Percentiles rank a stretch among this genome's conserved stretches.
phyloP scores from a whole-genome alignment of 2,888 invertebrate species.

The Cancer borealis region DNA sequence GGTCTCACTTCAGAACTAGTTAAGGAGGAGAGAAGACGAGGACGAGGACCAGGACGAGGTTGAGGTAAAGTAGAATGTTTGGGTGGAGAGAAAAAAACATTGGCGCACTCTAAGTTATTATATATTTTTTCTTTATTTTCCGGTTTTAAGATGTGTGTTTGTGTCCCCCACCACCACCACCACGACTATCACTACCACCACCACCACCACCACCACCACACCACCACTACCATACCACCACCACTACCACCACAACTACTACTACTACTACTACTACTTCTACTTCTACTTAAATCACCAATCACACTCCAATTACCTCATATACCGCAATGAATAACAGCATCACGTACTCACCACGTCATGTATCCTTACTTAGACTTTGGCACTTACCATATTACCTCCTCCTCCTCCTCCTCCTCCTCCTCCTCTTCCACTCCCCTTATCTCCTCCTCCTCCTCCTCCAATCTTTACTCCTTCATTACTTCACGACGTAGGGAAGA shows the following conservation, averaged over 20 bases:
- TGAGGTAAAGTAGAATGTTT: neutral
- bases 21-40: neutral
- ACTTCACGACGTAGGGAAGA: neutral
- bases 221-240: neutral
- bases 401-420: neutral
- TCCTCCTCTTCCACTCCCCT: neutral
- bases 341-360: neutral
- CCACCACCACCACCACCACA: neutral
- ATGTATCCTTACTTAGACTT: neutral
- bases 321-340: neutral
- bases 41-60: neutral
- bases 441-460: neutral
- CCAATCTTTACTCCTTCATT: neutral
- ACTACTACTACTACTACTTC: neutral
- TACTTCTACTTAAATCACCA: neutral
- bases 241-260: neutral
- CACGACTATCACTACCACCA: neutral
- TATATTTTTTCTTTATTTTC: neutral
- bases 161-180: neutral
- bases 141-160: neutral
- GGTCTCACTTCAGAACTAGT: too few relatives aligned
- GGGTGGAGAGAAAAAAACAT: neutral
- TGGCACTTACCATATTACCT: slow-evolving; percentile 16
- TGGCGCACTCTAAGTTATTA: neutral
- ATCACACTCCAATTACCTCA: neutral